Conservation (phyloP, 2,113 vertebrate genomes). For the Azemiops feae region DNA sequence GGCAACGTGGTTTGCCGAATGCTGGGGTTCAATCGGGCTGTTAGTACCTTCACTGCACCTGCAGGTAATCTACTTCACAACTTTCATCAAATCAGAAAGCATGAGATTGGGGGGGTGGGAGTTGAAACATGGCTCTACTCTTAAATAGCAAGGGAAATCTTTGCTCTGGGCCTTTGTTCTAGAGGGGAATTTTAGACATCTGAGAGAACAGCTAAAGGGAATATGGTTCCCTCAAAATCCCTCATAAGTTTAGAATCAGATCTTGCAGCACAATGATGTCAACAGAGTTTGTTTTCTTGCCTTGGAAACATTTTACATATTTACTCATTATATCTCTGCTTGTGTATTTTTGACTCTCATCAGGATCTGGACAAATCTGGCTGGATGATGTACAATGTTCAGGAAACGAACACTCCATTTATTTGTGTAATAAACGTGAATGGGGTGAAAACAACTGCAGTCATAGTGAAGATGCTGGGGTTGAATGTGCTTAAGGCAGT, state of each 20-base stretch:
- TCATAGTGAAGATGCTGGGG: constrained; percentile 77
- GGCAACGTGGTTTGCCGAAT: constrained; percentile 80
- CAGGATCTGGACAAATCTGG: constrained; percentile 81
- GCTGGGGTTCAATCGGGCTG: constrained; percentile 67
- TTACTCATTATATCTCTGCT: background rate
- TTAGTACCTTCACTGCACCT: fast-evolving
- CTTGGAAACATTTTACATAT: background rate
- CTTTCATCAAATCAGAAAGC: background rate
- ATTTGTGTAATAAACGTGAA: constrained; percentile 33
- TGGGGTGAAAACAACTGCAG: constrained; percentile 75
- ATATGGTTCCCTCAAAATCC: background rate
- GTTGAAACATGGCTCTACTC: background rate
- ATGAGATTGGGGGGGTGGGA: background rate
- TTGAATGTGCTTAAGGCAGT: constrained; percentile 64
- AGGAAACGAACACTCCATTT: constrained; percentile 66
- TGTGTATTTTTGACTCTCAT: constrained; percentile 3
- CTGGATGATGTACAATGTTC: constrained; percentile 76
- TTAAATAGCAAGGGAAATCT: background rate
- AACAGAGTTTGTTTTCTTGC: background rate
- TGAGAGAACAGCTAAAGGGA: background rate
- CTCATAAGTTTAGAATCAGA: background rate
- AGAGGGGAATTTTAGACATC: background rate
- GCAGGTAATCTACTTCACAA: constrained; percentile 65
- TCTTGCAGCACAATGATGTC: background rate
- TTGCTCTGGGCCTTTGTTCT: background rate